These are phyloP conservation scores for Gnatocerus cornutus DNA, from an alignment of 2,888 invertebrate genomes.

Conservation along the genomic window DNA sequence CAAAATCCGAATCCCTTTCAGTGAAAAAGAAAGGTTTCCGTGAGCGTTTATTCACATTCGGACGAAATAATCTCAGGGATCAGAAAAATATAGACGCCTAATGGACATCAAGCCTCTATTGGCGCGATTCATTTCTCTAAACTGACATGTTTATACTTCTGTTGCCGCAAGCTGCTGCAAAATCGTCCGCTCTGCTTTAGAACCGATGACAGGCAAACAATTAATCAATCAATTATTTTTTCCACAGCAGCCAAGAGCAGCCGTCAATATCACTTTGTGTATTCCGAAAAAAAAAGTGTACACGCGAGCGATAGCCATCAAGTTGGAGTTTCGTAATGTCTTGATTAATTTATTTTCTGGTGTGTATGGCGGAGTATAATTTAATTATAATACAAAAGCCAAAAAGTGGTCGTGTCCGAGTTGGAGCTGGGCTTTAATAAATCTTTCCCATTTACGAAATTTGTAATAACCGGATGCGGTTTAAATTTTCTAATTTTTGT, in stretches of 20 bases:
- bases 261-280: constrained; percentile 20
- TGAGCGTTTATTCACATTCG: neutral
- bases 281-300: constrained; percentile 9
- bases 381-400: neutral
- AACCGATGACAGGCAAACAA: constrained; percentile 9
- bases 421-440: no score
- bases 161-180: constrained; percentile 16
- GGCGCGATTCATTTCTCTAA: constrained; percentile 8
- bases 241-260: constrained; percentile 12
- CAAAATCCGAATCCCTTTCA: no score
- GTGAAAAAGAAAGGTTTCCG: no score
- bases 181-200: constrained; percentile 3
- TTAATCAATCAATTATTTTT: constrained; percentile 25
- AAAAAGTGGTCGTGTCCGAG: no score
- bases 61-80: neutral
- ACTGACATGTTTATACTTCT: constrained; percentile 22
- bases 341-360: neutral
- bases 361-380: neutral
- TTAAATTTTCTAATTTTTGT: no score
- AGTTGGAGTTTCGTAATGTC: constrained; percentile 2
- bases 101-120: constrained; percentile 10
- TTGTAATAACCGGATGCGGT: no score
- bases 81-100: constrained; percentile 3
- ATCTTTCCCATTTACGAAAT: no score
- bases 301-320: neutral